Conservation (phyloP, 2,797 vertebrate species). For the Discoglossus pictus region DNA sequence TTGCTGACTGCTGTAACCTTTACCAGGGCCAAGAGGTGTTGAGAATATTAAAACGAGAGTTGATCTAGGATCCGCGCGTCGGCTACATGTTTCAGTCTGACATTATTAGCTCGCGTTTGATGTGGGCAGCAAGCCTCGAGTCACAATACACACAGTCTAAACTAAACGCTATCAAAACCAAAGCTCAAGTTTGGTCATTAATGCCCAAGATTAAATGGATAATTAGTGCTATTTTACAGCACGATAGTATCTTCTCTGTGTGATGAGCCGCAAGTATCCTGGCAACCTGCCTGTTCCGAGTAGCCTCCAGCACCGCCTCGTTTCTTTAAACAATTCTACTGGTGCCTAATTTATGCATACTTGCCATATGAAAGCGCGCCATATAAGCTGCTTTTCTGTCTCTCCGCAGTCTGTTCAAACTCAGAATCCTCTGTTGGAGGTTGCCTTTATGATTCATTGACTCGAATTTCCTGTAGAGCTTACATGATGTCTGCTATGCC, state of each 20-base stretch:
- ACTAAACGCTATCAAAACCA: slow-evolving; percentile 8
- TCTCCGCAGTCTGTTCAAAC: slow-evolving; percentile 74
- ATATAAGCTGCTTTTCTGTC: slow-evolving; percentile 69
- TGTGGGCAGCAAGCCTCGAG: slow-evolving; percentile 1
- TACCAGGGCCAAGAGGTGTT: not conserved
- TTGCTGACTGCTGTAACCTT: not conserved
- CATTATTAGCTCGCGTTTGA: slow-evolving; percentile 1
- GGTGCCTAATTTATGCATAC: slow-evolving; percentile 65
- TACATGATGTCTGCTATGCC: slow-evolving; percentile 74
- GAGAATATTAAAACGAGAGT: not conserved
- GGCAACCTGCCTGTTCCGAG: slow-evolving; percentile 27
- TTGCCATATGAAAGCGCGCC: slow-evolving; percentile 67
- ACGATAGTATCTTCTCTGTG: slow-evolving; percentile 31
- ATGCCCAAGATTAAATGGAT: slow-evolving; percentile 44
- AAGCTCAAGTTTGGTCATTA: slow-evolving; percentile 33
- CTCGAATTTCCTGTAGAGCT: slow-evolving; percentile 74
- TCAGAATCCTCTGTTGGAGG: slow-evolving; percentile 70
- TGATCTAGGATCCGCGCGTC: too few relatives aligned
- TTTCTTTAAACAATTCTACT: slow-evolving; percentile 61
- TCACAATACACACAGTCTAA: slow-evolving; percentile 12
- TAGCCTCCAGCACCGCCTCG: slow-evolving; percentile 42
- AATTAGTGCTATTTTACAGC: slow-evolving; percentile 39
- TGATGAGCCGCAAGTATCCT: slow-evolving; percentile 38
- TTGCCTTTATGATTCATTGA: slow-evolving; percentile 75
- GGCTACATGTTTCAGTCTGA: slow-evolving; percentile 2